phyloP scores from a whole-genome alignment of 2,888 invertebrate species.

The Rhimphoctona megacephalus region DNA sequence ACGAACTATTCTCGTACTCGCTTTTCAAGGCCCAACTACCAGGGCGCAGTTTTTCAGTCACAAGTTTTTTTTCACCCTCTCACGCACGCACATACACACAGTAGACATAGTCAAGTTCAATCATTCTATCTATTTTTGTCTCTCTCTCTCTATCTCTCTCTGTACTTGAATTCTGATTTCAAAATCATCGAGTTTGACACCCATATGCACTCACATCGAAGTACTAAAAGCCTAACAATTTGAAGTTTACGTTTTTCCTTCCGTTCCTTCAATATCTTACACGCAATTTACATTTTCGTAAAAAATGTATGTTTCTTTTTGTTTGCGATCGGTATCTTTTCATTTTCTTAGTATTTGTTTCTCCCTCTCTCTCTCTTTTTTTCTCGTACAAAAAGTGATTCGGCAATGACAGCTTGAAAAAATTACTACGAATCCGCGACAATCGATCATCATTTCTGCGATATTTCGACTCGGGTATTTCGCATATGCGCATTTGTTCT shows the following conservation, averaged over 20 bases:
- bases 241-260: slow-evolving; percentile 8
- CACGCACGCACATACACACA: slow-evolving; percentile 25
- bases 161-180: not conserved
- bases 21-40: not conserved
- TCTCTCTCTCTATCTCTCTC: slow-evolving; percentile 20
- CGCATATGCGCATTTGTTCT: no score
- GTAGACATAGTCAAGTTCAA: not conserved
- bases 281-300: slow-evolving; percentile 76
- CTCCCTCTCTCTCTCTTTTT: slow-evolving; percentile 12
- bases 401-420: not conserved
- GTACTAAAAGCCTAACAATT: not conserved
- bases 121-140: slow-evolving; percentile 26
- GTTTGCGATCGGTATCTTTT: slow-evolving; percentile 21
- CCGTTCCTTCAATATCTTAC: slow-evolving; percentile 67
- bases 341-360: not conserved
- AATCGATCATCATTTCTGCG: slow-evolving; percentile 15
- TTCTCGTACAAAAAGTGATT: slow-evolving; percentile 2
- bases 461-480: not conserved
- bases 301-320: slow-evolving; percentile 56
- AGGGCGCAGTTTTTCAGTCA: slow-evolving; percentile 30
- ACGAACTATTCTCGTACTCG: not conserved
- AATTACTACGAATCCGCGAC: slow-evolving; percentile 19
- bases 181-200: not conserved
- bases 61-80: slow-evolving; percentile 7
- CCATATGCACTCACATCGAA: not conserved